Conservation (phyloP, 1,140 invertebrate species). For the Pentalonia nigronervosa region DNA sequence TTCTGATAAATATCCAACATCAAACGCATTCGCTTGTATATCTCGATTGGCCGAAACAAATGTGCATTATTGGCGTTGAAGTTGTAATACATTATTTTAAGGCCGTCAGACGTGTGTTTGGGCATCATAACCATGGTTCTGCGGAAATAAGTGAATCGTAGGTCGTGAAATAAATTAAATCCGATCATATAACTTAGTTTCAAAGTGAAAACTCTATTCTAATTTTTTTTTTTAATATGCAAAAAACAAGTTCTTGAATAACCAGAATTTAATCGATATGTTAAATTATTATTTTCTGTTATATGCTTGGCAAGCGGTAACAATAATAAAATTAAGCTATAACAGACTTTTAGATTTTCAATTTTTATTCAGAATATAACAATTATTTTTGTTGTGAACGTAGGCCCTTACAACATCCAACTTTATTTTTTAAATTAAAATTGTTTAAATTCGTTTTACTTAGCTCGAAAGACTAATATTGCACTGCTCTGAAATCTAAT, state of each 20-base stretch:
- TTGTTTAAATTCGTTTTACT: background rate
- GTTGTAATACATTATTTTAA: constrained; percentile 40
- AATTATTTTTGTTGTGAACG: too few species aligned
- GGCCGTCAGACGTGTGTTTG: constrained; percentile 55
- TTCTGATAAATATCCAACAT: constrained; percentile 55
- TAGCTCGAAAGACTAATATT: background rate
- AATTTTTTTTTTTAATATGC: too few species aligned
- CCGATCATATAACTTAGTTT: background rate
- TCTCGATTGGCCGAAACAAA: constrained; percentile 51
- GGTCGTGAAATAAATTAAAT: background rate
- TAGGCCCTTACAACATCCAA: background rate
- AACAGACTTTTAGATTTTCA: too few species aligned
- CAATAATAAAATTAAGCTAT: too few species aligned
- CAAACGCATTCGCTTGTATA: constrained; percentile 56
- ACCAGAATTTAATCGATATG: too few species aligned
- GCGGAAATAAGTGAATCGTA: background rate
- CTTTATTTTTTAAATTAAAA: background rate
- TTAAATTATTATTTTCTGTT: too few species aligned
- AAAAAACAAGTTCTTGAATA: too few species aligned
- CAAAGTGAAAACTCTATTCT: background rate
- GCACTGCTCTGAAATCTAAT: background rate
- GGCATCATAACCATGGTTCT: constrained; percentile 57
- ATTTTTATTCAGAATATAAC: too few species aligned
- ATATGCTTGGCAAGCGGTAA: too few species aligned
- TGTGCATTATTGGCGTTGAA: background rate